phyloP scores from a whole-genome alignment of 53 echinoderm and acorn worm genomes.

The Astropecten irregularis region DNA sequence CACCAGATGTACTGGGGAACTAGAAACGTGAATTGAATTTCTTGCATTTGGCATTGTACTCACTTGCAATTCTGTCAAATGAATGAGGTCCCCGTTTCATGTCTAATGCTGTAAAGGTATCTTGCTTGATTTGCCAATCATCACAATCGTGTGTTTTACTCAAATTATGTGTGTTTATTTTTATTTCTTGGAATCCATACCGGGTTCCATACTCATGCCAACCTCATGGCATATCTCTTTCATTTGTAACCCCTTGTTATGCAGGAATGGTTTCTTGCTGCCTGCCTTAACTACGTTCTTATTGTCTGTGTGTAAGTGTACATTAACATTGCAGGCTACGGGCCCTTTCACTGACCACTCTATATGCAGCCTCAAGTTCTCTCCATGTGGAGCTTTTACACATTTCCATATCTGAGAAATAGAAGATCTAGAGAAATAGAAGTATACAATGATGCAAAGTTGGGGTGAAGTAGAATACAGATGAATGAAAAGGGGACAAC shows the following conservation, averaged over 20 bases:
- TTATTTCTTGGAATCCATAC: conserved; percentile 42
- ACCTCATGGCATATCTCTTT: not conserved
- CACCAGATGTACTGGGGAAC: not conserved
- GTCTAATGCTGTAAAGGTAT: conserved; percentile 18
- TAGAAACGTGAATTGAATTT: not conserved
- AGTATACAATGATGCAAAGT: no score
- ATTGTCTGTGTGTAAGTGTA: conserved; percentile 29
- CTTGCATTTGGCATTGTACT: not conserved
- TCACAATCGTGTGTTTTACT: conserved; percentile 38
- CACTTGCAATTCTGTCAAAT: conserved; percentile 29
- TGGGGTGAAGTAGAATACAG: no score
- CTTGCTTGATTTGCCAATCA: conserved; percentile 16
- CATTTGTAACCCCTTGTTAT: conserved; percentile 16
- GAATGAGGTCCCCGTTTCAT: conserved; percentile 23
- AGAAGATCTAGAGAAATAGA: no score
- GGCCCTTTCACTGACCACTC: not conserved
- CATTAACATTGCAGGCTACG: no score
- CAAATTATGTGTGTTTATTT: conserved; percentile 19
- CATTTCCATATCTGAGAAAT: no score
- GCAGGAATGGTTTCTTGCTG: conserved; percentile 15
- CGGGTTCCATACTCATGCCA: not conserved
- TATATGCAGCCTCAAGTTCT: conserved; percentile 34
- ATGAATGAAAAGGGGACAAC: no score
- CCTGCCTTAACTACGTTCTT: conserved; percentile 26
- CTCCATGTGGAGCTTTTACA: conserved; percentile 55